Evolutionary conservation across 2,888 invertebrate genomes (phyloP).

Genomic region (Leptopilina drosophilae): DNA sequence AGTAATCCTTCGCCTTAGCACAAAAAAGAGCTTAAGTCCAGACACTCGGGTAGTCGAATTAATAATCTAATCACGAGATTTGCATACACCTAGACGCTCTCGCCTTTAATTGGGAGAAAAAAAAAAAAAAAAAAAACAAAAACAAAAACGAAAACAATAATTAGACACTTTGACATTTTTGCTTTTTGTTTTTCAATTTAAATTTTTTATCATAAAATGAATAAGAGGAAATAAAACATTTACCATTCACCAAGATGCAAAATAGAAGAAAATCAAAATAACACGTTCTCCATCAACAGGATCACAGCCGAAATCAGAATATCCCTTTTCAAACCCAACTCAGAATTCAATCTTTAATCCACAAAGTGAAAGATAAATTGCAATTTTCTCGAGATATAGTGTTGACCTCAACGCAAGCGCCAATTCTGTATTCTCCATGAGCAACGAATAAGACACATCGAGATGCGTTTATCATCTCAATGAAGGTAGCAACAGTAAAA

Average conservation of each 20-base stretch:
- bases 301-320: constrained; percentile 99
- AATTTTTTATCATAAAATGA: no score
- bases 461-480: constrained; percentile 97
- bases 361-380: constrained; percentile 97
- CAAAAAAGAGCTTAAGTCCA: constrained; percentile 97
- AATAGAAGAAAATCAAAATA: constrained; percentile 98
- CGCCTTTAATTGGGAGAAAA: constrained; percentile 86
- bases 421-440: constrained; percentile 99
- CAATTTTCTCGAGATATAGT: constrained; percentile 99
- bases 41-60: constrained; percentile 98
- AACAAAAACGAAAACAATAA: neutral
- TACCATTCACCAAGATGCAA: constrained; percentile 96
- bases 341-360: constrained; percentile 98
- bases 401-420: constrained; percentile 97
- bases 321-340: constrained; percentile 97
- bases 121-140: no score
- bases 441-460: constrained; percentile 98
- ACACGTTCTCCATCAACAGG: constrained; percentile 99
- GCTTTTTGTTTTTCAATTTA: neutral
- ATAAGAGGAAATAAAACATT: no score
- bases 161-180: no score
- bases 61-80: constrained; percentile 98
- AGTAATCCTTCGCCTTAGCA: constrained; percentile 99
- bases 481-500: constrained; percentile 94
- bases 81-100: constrained; percentile 99